Conservation (phyloP, 1,140 invertebrate genomes). For the Sogatella furcifera region DNA sequence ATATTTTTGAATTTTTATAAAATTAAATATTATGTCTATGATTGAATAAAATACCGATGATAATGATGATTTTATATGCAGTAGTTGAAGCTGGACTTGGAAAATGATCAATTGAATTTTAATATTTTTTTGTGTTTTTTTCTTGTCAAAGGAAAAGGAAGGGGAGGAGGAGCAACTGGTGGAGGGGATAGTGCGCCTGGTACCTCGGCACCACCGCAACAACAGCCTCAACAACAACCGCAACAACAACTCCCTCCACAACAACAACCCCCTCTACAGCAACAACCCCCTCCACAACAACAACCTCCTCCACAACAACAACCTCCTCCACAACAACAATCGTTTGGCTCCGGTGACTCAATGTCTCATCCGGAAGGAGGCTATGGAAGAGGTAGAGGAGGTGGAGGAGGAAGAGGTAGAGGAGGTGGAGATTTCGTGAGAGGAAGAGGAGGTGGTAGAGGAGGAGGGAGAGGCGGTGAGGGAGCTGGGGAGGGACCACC, state of each 20-base stretch:
- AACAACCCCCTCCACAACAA: not conserved
- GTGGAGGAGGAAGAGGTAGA: not conserved
- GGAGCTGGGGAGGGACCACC: not conserved
- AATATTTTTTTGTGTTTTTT: too few relatives aligned
- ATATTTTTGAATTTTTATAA: too few relatives aligned
- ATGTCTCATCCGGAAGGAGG: not conserved
- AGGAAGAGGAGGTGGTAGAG: not conserved
- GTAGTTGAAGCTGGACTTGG: too few relatives aligned
- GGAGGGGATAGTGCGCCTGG: not conserved
- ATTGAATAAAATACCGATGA: too few relatives aligned
- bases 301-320: not conserved
- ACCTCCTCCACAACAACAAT: not conserved
- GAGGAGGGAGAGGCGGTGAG: not conserved
- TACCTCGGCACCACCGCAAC: not conserved
- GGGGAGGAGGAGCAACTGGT: conserved; percentile 6
- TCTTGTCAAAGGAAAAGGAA: not conserved
- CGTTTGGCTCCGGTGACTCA: not conserved
- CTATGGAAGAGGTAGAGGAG: conserved; percentile 1
- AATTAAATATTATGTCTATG: too few relatives aligned
- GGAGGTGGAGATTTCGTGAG: not conserved
- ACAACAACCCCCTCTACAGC: conserved; percentile 12
- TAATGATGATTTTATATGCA: too few relatives aligned
- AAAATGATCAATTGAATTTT: too few relatives aligned
- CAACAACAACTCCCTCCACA: conserved; percentile 4
- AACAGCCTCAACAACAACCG: not conserved